These are phyloP conservation scores for Siniperca chuatsi DNA, from an alignment of 2,113 vertebrate genomes.

Conservation along the genomic window DNA sequence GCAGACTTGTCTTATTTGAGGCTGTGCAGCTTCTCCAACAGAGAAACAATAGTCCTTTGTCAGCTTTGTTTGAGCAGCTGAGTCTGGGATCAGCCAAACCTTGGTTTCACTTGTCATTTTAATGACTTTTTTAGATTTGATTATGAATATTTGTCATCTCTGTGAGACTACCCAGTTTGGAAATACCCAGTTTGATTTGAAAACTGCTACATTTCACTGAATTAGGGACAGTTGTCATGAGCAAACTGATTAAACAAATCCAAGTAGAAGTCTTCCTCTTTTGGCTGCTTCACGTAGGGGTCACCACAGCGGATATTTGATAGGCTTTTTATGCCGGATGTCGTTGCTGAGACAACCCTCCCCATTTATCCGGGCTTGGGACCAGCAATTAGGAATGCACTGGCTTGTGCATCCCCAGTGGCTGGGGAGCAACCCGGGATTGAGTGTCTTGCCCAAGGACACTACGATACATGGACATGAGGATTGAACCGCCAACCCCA, in stretches of 20 bases:
- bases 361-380: no score
- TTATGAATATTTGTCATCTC: constrained; percentile 33
- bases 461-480: no score
- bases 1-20: constrained; percentile 36
- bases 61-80: constrained; percentile 36
- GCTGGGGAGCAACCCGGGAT: no score
- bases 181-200: constrained; percentile 12
- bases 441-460: no score
- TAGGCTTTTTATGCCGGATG: no score
- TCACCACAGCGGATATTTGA: no score
- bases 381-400: no score
- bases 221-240: not conserved
- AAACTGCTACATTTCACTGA: not conserved
- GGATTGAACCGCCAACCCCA: no score
- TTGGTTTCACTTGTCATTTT: constrained; percentile 55
- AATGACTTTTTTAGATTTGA: constrained; percentile 43
- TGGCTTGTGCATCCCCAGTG: no score
- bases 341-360: no score
- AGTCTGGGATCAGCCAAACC: constrained; percentile 39
- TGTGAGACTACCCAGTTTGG: not conserved
- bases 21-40: constrained; percentile 34
- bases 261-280: not conserved
- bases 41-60: constrained; percentile 66
- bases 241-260: constrained; percentile 3
- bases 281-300: no score